Percentiles rank a stretch among this genome's conserved stretches.
phyloP scores from a whole-genome alignment of 1,140 invertebrate genomes.

The Eciton burchellii region DNA sequence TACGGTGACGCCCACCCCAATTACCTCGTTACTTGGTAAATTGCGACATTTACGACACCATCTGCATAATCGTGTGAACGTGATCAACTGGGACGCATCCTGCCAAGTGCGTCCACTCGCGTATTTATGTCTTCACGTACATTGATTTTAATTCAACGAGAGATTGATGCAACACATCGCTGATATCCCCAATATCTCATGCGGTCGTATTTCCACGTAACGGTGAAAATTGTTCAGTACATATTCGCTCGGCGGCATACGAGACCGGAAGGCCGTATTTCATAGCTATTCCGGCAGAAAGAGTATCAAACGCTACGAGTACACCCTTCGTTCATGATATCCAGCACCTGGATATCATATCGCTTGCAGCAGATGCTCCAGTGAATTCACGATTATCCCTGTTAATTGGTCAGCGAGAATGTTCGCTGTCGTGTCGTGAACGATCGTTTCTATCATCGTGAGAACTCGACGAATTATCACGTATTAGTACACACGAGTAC shows the following conservation, averaged over 20 bases:
- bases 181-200: background rate
- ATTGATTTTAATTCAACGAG: constrained; percentile 16
- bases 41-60: constrained; percentile 62
- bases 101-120: background rate
- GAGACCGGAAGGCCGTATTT: constrained; percentile 65
- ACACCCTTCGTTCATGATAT: constrained; percentile 73
- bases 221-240: background rate
- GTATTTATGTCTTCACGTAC: constrained; percentile 11
- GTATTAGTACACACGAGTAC: background rate
- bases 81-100: constrained; percentile 45
- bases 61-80: constrained; percentile 71
- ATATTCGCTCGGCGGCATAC: background rate
- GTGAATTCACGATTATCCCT: constrained; percentile 64
- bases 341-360: constrained; percentile 72
- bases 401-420: constrained; percentile 58
- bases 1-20: constrained; percentile 77
- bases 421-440: constrained; percentile 16
- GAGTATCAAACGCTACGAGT: constrained; percentile 54
- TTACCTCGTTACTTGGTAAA: constrained; percentile 70
- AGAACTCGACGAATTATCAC: constrained; percentile 49
- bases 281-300: constrained; percentile 55
- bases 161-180: background rate
- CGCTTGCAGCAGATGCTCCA: constrained; percentile 53
- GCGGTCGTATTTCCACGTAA: background rate
- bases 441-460: constrained; percentile 51